These are phyloP conservation scores for Gallinago undulata DNA, from an alignment of 2,113 vertebrate genomes.

Conservation along the genomic window DNA sequence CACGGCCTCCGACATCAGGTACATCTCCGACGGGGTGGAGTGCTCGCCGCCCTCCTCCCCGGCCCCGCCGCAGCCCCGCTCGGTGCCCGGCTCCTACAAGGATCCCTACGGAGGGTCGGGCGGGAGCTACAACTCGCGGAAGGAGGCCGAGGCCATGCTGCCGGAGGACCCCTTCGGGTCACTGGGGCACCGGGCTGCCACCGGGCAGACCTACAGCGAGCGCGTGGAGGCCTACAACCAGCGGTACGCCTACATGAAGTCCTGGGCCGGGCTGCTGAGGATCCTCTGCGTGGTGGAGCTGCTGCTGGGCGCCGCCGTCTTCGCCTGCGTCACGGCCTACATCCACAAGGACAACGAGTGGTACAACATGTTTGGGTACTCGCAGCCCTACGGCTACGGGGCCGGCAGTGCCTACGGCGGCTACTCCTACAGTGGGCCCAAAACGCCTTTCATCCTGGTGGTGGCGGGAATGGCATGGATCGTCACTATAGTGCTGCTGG, in stretches of 20 bases:
- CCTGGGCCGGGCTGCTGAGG: slow-evolving; percentile 91
- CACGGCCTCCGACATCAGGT: slow-evolving; percentile 68
- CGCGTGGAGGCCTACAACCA: slow-evolving; percentile 82
- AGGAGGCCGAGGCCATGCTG: slow-evolving; percentile 78
- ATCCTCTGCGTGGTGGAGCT: slow-evolving; percentile 85
- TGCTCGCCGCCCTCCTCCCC: slow-evolving; percentile 90
- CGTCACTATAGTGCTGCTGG: slow-evolving; percentile 85
- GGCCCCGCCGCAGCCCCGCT: background rate
- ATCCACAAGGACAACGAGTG: slow-evolving; percentile 96
- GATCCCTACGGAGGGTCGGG: slow-evolving; percentile 78
- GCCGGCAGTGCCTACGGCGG: slow-evolving; percentile 73
- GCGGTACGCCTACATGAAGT: slow-evolving; percentile 94
- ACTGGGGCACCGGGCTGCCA: slow-evolving; percentile 71
- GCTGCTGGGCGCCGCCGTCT: slow-evolving; percentile 88
- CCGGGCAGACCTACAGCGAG: slow-evolving; percentile 82
- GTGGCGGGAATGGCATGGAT: slow-evolving; percentile 87
- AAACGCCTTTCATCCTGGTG: slow-evolving; percentile 89
- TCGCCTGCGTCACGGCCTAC: slow-evolving; percentile 94
- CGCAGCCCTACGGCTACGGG: slow-evolving; percentile 77
- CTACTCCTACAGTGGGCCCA: slow-evolving; percentile 85
- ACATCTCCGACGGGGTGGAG: slow-evolving; percentile 76
- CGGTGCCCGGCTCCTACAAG: slow-evolving; percentile 67
- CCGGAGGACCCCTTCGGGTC: slow-evolving; percentile 73
- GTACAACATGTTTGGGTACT: slow-evolving; percentile 91
- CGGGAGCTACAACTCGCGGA: slow-evolving; percentile 74